phyloP scores from a whole-genome alignment of 2,113 vertebrate species.

The Rana temporaria region DNA sequence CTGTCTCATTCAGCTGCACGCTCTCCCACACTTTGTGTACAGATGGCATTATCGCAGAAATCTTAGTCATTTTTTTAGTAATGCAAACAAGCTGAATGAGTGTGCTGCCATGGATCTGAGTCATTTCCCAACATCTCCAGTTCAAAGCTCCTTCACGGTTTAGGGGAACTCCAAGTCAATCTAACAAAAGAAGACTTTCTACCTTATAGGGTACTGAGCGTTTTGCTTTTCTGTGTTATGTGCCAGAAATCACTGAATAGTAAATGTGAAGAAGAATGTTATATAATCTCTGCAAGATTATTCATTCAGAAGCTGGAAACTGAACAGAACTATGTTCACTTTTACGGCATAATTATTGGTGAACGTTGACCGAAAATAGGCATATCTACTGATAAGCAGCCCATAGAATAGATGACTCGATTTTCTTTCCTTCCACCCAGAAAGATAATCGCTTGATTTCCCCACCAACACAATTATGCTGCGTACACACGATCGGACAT shows the following conservation, averaged over 20 bases:
- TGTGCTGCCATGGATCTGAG: slow-evolving; percentile 11
- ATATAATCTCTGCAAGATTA: background rate
- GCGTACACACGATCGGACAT: too few relatives aligned
- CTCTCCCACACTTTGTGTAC: background rate
- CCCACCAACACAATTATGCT: too few relatives aligned
- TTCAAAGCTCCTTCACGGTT: background rate
- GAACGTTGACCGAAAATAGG: too few relatives aligned
- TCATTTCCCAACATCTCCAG: background rate
- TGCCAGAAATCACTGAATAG: background rate
- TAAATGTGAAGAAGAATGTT: background rate
- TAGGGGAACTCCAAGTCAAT: slow-evolving; percentile 18
- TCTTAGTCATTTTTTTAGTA: slow-evolving; percentile 27
- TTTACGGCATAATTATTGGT: too few relatives aligned
- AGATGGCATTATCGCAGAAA: background rate
- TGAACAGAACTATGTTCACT: too few relatives aligned
- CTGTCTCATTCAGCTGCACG: background rate
- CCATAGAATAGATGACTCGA: too few relatives aligned
- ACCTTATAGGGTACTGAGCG: slow-evolving; percentile 35
- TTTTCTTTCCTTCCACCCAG: too few relatives aligned
- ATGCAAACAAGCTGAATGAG: background rate
- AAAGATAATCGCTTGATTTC: too few relatives aligned
- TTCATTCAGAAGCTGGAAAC: too few relatives aligned
- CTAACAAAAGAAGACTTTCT: background rate
- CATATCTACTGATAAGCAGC: too few relatives aligned
- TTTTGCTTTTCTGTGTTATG: background rate